These are phyloP conservation scores for Epinephelus cyanopodus DNA, from an alignment of 2,113 vertebrate species.

Conservation along the genomic window DNA sequence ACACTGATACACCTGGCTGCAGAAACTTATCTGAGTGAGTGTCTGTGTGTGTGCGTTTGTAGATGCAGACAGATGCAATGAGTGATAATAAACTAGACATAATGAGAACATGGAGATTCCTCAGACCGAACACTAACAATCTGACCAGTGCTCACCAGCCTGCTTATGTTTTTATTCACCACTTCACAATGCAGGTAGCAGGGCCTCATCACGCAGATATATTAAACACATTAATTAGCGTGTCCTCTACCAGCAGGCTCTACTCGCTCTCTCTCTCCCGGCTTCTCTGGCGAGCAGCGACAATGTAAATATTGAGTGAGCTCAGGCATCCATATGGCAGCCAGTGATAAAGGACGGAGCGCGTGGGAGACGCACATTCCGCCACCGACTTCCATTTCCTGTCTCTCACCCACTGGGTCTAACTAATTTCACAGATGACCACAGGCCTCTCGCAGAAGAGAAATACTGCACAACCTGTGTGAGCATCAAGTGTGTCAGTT, in stretches of 20 bases:
- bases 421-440: constrained; percentile 81
- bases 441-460: constrained; percentile 47
- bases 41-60: constrained; percentile 12
- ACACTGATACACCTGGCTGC: constrained; percentile 46
- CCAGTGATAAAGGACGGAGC: constrained; percentile 71
- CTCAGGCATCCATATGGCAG: constrained; percentile 73
- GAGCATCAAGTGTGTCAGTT: constrained; percentile 29
- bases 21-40: constrained; percentile 10
- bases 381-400: constrained; percentile 80
- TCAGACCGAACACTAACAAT: neutral
- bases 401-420: constrained; percentile 79
- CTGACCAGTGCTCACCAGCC: neutral
- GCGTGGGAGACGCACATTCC: constrained; percentile 81
- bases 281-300: constrained; percentile 35
- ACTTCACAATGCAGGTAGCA: constrained; percentile 12
- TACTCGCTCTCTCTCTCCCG: constrained; percentile 7
- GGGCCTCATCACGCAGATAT: constrained; percentile 42
- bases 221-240: constrained; percentile 54
- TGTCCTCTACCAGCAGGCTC: constrained; percentile 29
- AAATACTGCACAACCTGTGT: constrained; percentile 37
- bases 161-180: constrained; percentile 2
- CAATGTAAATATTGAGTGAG: constrained; percentile 74
- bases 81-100: constrained; percentile 43
- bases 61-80: constrained; percentile 32
- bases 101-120: constrained; percentile 8